Percentiles rank a stretch among this genome's conserved stretches.
Evolutionary conservation across 2,113 vertebrate species (phyloP).

Genomic region (Mobula birostris): DNA sequence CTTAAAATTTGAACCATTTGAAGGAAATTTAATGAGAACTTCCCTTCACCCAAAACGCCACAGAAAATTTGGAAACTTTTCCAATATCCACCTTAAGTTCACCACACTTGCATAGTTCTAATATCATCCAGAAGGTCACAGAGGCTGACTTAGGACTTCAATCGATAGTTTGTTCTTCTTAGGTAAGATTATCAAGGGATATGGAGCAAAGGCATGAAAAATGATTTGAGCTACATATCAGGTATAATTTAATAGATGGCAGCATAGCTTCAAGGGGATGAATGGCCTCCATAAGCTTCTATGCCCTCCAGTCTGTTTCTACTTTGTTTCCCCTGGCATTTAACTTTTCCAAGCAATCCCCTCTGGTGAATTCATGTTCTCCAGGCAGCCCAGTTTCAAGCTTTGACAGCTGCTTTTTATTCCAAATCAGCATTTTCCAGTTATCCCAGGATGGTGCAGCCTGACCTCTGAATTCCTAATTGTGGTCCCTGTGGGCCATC

Average conservation of each 20-base stretch:
- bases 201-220: not conserved
- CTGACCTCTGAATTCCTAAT: not conserved
- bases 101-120: no score
- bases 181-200: not conserved
- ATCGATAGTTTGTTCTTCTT: not conserved
- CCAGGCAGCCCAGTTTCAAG: not conserved
- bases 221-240: not conserved
- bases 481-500: not conserved
- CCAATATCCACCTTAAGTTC: no score
- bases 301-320: not conserved
- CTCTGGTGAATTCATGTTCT: not conserved
- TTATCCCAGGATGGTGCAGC: not conserved
- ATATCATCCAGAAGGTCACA: not conserved
- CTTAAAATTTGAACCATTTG: not conserved
- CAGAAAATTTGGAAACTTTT: not conserved
- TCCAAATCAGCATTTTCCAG: not conserved
- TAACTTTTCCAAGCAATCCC: not conserved
- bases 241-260: no score
- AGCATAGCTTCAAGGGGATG: not conserved
- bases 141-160: not conserved
- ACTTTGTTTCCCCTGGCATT: not conserved
- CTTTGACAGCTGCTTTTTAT: not conserved
- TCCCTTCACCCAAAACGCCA: not conserved
- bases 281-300: not conserved
- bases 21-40: not conserved